Evolutionary conservation across 2,888 invertebrate species (phyloP).

Genomic region (Palloptera scutellata): DNA sequence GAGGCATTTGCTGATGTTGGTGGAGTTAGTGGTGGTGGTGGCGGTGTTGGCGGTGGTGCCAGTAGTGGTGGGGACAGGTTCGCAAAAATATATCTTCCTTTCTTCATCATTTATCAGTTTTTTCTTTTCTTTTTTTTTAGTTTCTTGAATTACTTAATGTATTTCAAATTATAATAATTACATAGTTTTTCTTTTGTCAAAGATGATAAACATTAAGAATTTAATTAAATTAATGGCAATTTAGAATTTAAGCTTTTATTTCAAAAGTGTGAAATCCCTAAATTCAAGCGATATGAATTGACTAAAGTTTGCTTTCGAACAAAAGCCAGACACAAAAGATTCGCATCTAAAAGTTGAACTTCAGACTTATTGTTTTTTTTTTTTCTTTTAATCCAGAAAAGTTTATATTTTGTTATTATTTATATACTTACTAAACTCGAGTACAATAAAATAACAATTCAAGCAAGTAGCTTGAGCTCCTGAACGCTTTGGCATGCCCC

Average conservation of each 20-base stretch:
- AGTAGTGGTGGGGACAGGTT: conserved; percentile 73
- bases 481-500: conserved; percentile 14
- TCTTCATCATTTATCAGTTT: conserved; percentile 33
- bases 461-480: background rate
- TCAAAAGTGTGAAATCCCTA: too few species aligned
- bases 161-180: conserved; percentile 40
- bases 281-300: too few species aligned
- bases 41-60: conserved; percentile 68
- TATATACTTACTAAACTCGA: too few species aligned
- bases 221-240: conserved; percentile 1
- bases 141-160: conserved; percentile 34
- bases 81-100: conserved; percentile 52
- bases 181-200: conserved; percentile 35
- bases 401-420: too few species aligned
- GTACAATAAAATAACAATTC: too few species aligned
- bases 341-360: background rate
- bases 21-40: conserved; percentile 70
- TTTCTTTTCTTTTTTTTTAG: conserved; percentile 37
- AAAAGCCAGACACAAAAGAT: background rate
- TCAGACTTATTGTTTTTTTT: too few species aligned
- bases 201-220: conserved; percentile 43
- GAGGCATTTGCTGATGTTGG: conserved; percentile 73
- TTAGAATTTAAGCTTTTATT: background rate
- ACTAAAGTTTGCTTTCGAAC: too few species aligned
- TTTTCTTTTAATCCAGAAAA: too few species aligned